phyloP scores from a whole-genome alignment of 2,797 vertebrate genomes.

The Botia kubotai region DNA sequence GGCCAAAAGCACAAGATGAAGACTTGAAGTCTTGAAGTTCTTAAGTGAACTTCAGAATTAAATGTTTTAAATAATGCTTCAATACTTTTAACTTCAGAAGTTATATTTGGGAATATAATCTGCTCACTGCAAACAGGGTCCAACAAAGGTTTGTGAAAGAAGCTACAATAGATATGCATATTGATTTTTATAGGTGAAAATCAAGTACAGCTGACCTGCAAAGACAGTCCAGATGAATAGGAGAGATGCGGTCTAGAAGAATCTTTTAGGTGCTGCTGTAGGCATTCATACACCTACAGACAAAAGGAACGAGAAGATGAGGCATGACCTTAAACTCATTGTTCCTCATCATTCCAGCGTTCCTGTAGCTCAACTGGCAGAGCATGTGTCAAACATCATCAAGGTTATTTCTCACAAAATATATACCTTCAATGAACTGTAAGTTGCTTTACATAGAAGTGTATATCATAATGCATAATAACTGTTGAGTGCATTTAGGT shows the following conservation, averaged over 20 bases:
- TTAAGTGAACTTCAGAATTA: too few species aligned
- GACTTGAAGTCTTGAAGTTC: too few species aligned
- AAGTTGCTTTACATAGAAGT: background rate
- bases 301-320: background rate
- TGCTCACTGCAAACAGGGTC: background rate
- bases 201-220: slow-evolving; percentile 79
- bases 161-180: background rate
- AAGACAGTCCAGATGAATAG: slow-evolving; percentile 78
- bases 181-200: background rate
- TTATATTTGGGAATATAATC: background rate
- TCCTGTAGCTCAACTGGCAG: too few species aligned
- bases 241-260: slow-evolving; percentile 75
- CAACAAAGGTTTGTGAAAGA: background rate
- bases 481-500: background rate
- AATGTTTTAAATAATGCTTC: too few species aligned
- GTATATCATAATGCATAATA: background rate
- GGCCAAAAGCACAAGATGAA: too few species aligned
- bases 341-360: background rate
- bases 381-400: too few species aligned
- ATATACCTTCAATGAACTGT: background rate
- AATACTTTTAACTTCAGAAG: too few species aligned
- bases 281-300: slow-evolving; percentile 87
- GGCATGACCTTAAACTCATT: background rate
- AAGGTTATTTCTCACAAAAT: too few species aligned
- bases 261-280: slow-evolving; percentile 81